Evolutionary conservation across 2,113 vertebrate genomes (phyloP).

Genomic region (Columba janthina): DNA sequence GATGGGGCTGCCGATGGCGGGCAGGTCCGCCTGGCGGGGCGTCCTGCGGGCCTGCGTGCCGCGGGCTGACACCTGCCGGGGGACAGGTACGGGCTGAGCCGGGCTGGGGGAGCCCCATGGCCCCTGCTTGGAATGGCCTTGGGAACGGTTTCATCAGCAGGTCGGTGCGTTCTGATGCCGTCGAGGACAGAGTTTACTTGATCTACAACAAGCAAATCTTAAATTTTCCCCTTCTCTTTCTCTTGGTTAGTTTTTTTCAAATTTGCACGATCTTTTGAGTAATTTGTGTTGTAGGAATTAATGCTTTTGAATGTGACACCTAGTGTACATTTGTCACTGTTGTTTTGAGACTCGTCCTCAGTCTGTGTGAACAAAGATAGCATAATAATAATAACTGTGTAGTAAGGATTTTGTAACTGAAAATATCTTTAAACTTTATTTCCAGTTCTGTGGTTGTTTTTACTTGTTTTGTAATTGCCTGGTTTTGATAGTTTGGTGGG

Average conservation of each 20-base stretch:
- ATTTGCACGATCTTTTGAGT: neutral
- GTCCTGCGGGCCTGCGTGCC: no score
- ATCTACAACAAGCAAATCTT: neutral
- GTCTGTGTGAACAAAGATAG: neutral
- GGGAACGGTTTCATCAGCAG: neutral
- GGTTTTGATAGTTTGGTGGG: neutral
- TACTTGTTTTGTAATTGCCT: neutral
- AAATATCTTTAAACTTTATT: neutral
- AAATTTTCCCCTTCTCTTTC: accelerated
- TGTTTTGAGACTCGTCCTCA: neutral
- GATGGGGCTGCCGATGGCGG: no score
- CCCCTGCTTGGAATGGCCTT: neutral
- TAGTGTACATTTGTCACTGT: neutral
- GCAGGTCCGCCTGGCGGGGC: no score
- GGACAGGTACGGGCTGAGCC: no score
- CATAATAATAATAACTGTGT: neutral
- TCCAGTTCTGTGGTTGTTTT: neutral
- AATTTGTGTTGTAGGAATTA: neutral
- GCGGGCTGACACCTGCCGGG: no score
- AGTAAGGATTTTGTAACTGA: neutral
- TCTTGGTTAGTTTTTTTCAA: neutral
- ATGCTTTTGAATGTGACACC: neutral
- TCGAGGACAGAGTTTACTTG: neutral
- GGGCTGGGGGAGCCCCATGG: no score
- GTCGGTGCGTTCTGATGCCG: neutral